Conservation (phyloP, 2,888 invertebrate species). For the Xiphydria camelus region DNA sequence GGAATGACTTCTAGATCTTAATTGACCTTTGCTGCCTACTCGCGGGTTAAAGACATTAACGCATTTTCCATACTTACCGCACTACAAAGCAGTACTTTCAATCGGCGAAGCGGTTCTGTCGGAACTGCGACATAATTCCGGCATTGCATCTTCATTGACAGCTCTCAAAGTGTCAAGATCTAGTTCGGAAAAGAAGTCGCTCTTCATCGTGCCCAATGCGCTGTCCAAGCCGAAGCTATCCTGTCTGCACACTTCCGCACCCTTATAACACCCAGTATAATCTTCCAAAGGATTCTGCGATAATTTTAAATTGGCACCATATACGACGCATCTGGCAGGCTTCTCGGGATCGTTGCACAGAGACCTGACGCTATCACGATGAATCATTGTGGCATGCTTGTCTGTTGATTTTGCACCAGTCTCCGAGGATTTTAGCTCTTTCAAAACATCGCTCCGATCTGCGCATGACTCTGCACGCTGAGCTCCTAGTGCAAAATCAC, state of each 20-base stretch:
- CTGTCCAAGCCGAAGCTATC: slow-evolving; percentile 53
- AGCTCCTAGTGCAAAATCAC: slow-evolving; percentile 3
- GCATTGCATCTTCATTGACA: slow-evolving; percentile 31
- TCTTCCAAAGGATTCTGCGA: slow-evolving; percentile 10
- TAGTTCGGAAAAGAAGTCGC: slow-evolving; percentile 52
- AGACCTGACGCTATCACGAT: slow-evolving; percentile 3
- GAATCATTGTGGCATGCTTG: slow-evolving; percentile 1
- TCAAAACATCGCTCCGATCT: background rate
- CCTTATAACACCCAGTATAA: slow-evolving; percentile 38
- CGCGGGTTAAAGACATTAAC: too few species aligned
- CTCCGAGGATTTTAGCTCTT: slow-evolving; percentile 2
- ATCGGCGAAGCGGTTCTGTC: slow-evolving; percentile 47
- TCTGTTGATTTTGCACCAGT: slow-evolving; percentile 2
- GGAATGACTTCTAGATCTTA: slow-evolving; percentile 3
- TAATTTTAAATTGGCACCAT: slow-evolving; percentile 2
- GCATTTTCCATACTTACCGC: too few species aligned
- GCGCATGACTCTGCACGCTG: too few species aligned
- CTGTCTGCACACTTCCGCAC: slow-evolving; percentile 41
- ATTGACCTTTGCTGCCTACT: too few species aligned
- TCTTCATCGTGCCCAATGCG: slow-evolving; percentile 54
- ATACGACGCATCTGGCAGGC: background rate
- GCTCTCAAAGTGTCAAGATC: slow-evolving; percentile 49
- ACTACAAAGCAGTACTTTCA: slow-evolving; percentile 53
- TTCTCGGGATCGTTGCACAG: background rate
- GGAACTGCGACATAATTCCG: slow-evolving; percentile 44